Evolutionary conservation across 2,113 vertebrate species (phyloP).

Genomic region (Ginglymostoma cirratum): DNA sequence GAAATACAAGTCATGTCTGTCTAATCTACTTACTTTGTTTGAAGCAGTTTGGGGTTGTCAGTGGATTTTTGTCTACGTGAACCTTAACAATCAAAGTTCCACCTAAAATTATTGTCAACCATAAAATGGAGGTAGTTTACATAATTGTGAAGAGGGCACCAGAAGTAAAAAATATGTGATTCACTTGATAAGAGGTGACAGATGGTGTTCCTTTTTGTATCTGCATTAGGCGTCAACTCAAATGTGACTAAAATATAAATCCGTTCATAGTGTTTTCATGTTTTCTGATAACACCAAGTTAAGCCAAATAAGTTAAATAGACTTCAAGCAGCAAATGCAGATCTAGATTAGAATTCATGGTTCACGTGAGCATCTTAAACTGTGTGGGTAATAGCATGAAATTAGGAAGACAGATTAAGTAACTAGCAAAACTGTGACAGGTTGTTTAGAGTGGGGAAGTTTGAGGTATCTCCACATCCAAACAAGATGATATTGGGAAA

Average conservation of each 20-base stretch:
- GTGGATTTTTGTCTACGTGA: not conserved
- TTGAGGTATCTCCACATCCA: not conserved
- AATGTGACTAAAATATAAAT: not conserved
- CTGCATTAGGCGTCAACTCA: too few species aligned
- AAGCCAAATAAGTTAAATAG: too few species aligned
- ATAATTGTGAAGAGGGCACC: too few species aligned
- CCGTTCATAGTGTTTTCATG: not conserved
- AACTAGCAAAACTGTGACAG: not conserved
- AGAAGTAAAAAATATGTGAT: too few species aligned
- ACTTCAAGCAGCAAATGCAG: too few species aligned
- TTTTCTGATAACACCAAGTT: too few species aligned
- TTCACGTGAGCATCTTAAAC: not conserved
- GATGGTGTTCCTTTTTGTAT: too few species aligned
- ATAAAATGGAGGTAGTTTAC: too few species aligned
- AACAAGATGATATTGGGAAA: not conserved
- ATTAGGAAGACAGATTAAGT: not conserved
- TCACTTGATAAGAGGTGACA: too few species aligned
- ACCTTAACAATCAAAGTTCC: not conserved
- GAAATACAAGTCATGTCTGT: not conserved
- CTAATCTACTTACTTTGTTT: not conserved
- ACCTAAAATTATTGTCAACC: not conserved
- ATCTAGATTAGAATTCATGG: too few species aligned
- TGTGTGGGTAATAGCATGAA: not conserved
- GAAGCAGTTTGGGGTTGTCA: not conserved
- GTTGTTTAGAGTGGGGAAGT: not conserved